Percentiles rank a stretch among this genome's conserved stretches.
Evolutionary conservation across 2,797 vertebrate species (phyloP).

Genomic region (Spinus pinus): DNA sequence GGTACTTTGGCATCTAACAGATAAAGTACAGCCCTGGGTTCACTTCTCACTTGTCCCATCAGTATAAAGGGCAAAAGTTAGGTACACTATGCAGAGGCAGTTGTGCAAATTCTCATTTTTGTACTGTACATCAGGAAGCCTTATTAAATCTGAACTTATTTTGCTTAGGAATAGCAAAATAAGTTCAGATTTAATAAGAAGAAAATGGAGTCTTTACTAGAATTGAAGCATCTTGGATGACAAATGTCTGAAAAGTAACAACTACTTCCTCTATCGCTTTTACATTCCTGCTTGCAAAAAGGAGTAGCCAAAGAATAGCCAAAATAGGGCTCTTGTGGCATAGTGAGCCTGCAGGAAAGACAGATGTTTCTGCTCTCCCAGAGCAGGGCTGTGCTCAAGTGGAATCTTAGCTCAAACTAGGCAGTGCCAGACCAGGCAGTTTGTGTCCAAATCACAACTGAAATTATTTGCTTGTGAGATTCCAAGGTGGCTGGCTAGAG

Average conservation of each 20-base stretch:
- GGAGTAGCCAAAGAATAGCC: background rate
- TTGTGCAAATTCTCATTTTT: background rate
- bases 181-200: background rate
- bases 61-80: background rate
- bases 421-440: constrained; percentile 13
- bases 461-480: background rate
- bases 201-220: background rate
- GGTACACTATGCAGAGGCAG: background rate
- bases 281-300: background rate
- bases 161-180: background rate
- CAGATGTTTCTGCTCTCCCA: background rate
- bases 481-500: constrained; percentile 17
- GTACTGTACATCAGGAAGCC: background rate
- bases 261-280: background rate
- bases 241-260: background rate
- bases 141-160: too few relatives aligned
- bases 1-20: background rate
- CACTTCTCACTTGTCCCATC: background rate
- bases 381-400: background rate
- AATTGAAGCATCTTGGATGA: background rate
- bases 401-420: constrained; percentile 23
- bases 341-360: background rate
- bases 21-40: background rate
- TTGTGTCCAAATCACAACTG: constrained; percentile 6
- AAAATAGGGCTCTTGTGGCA: background rate